A percentile compares a stretch with the other conserved stretches of the same genome.
Conservation (phyloP, 2,888 invertebrate species). For the Drosophila acutilabella region DNA sequence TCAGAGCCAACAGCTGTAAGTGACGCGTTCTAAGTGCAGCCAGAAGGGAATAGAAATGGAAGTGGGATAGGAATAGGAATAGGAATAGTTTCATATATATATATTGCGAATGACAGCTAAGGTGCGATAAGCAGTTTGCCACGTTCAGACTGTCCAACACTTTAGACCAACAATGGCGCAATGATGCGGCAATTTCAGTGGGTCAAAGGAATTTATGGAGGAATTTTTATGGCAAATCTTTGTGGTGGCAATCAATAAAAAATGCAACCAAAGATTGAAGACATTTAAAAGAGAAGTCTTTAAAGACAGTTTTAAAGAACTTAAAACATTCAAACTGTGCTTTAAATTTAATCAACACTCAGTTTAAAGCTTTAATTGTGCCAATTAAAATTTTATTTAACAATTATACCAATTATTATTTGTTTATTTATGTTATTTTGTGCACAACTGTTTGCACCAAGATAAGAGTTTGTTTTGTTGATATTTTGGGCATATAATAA, state of each 20-base stretch:
- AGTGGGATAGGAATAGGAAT: too few relatives aligned
- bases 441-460: background rate
- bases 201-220: slow-evolving; percentile 27
- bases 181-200: slow-evolving; percentile 31
- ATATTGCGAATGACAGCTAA: slow-evolving; percentile 67
- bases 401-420: background rate
- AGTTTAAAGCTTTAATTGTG: background rate
- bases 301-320: too few relatives aligned
- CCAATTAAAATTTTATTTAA: background rate
- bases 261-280: background rate
- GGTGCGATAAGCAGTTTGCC: slow-evolving; percentile 35
- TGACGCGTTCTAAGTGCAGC: slow-evolving; percentile 31
- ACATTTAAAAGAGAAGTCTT: background rate
- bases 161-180: background rate
- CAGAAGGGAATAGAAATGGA: background rate
- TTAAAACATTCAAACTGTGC: too few relatives aligned
- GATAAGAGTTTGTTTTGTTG: slow-evolving; percentile 8
- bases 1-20: slow-evolving; percentile 46
- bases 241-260: slow-evolving; percentile 2
- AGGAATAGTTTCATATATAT: slow-evolving; percentile 44
- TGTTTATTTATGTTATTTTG: background rate
- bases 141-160: background rate
- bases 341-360: too few relatives aligned
- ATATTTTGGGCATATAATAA: slow-evolving; percentile 17
- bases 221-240: slow-evolving; percentile 9